Conservation (phyloP, 30 jellyfish, hydroid and myxozoan species). For the Hydractinia symbiolongicarpus region DNA sequence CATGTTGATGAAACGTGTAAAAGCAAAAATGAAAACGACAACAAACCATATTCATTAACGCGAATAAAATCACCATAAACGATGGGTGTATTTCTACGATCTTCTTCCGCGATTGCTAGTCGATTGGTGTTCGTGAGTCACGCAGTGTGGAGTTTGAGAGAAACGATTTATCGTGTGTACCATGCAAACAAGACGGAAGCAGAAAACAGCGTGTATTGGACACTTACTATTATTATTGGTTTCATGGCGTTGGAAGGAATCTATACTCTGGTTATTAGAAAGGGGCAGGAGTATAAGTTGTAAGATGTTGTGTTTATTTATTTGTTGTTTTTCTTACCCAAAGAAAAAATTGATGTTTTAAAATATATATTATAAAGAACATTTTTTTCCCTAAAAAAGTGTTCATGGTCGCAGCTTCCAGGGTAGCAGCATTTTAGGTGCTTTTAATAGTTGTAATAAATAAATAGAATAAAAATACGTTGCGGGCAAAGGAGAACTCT, state of each 20-base stretch:
- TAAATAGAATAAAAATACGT: too few relatives aligned
- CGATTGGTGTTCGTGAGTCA: slow-evolving; percentile 17
- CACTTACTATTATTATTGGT: not conserved
- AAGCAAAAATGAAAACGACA: too few relatives aligned
- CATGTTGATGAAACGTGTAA: too few relatives aligned
- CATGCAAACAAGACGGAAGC: not conserved
- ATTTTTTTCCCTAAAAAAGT: too few relatives aligned
- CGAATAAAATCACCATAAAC: not conserved
- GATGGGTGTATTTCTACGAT: not conserved
- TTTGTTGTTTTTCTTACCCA: not conserved
- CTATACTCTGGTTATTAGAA: slow-evolving; percentile 16
- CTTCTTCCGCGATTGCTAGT: slow-evolving; percentile 5
- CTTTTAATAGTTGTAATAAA: too few relatives aligned
- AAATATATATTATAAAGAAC: too few relatives aligned
- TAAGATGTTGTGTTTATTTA: not conserved
- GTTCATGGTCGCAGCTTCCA: too few relatives aligned
- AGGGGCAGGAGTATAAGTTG: slow-evolving; percentile 30
- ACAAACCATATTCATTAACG: too few relatives aligned
- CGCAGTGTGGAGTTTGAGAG: slow-evolving; percentile 15
- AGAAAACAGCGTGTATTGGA: slow-evolving; percentile 12
- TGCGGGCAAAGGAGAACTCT: too few relatives aligned
- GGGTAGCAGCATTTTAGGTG: too few relatives aligned
- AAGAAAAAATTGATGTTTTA: too few relatives aligned
- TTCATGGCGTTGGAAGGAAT: slow-evolving; percentile 16
- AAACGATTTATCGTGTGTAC: slow-evolving; percentile 9